Evolutionary conservation across 2,888 invertebrate species (phyloP), one percentile per base, ranked within the genome.

Genomic region (Silvanus unidentatus): DNA sequence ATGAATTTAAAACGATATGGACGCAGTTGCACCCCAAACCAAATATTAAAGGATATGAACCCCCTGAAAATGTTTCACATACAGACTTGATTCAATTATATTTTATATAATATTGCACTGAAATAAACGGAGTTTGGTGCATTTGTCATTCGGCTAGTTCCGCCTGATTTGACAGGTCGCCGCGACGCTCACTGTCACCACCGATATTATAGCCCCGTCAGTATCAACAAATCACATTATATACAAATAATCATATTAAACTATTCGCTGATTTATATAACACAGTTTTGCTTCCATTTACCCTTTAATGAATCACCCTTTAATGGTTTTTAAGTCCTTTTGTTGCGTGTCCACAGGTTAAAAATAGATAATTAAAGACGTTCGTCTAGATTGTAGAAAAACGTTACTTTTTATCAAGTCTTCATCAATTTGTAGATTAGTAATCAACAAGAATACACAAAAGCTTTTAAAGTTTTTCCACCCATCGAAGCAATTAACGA

Each of bases 191-290:
- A 72, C 75, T 73, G 72, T 72, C 57, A 71, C 66, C 55, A 49
- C 51, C 66, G 65, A 64, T 66, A 65, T 65, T 60, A 62, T 63
- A 64, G 62, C 56, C 32, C 12, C 67, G 68, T 69, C 70, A 68
- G 66, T 5, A 66, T 66, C 67, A 65, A 68, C 69, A 69, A 70
- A 70, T 71, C 70, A 69, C 69, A 71, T 71, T 71, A 70, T 70
- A 70, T 68, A 64, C 66, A 70, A 70, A 71, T 70, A 70, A 71
- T 71, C 70, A 68, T 70, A 69, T 71, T 71, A 71, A 66, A 68
- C 68, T 69, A 68, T 67, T 66, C 63, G 66, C 65, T 70, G 71
- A 71, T 71, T 71, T 71, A 70, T 68, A 66, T 65, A 63, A 62
- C 64, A 55, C 66, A 66, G 65, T 68, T 68, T 70, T 70, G 68